phyloP scores from a whole-genome alignment of 2,113 vertebrate genomes.

The Hylia prasina region DNA sequence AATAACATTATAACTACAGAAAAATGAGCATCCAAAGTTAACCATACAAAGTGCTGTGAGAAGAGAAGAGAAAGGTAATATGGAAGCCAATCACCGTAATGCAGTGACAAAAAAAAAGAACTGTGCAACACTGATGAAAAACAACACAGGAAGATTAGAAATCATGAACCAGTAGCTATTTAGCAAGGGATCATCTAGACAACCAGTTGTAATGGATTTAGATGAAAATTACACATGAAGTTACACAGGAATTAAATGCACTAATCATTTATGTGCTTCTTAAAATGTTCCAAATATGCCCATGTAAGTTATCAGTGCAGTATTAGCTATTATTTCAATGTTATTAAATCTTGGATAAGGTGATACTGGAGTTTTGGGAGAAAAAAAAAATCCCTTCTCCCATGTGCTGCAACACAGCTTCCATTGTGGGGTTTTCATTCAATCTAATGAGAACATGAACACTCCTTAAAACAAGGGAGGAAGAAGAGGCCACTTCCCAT shows the following conservation, averaged over 20 bases:
- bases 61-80: background rate
- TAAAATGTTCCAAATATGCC: background rate
- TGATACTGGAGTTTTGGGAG: background rate
- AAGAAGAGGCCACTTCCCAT: background rate
- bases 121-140: background rate
- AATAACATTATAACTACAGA: background rate
- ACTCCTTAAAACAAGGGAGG: background rate
- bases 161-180: background rate
- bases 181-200: rapidly evolving
- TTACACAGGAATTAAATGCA: background rate
- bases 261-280: background rate
- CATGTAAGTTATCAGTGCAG: background rate
- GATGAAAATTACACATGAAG: background rate
- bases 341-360: background rate
- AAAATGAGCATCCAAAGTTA: background rate
- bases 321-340: background rate
- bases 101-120: background rate
- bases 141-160: background rate
- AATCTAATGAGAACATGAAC: background rate
- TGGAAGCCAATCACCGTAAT: background rate
- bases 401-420: background rate
- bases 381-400: background rate
- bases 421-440: background rate
- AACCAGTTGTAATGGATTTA: background rate
- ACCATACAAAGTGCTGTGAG: background rate